phyloP scores from a whole-genome alignment of 23 tunicate species.

The Clavelina lepadiformis region DNA sequence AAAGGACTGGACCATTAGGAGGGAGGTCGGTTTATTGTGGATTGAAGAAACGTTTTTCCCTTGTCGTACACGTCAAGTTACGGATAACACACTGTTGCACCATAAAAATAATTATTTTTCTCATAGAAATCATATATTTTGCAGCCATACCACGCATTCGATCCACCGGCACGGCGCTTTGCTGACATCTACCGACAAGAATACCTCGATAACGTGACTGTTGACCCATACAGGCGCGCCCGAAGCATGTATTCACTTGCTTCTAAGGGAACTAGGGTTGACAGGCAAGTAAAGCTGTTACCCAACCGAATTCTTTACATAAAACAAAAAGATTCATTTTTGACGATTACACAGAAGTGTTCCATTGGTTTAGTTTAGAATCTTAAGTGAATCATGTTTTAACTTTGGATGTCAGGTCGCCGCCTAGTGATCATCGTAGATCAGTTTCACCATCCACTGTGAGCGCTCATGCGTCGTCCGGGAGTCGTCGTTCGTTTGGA shows the following conservation, averaged over 20 bases:
- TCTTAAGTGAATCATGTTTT: too few species aligned
- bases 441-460: constrained; percentile 30
- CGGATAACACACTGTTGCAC: too few species aligned
- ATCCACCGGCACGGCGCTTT: constrained; percentile 22
- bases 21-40: too few species aligned
- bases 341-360: too few species aligned
- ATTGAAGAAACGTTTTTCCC: too few species aligned
- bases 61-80: too few species aligned
- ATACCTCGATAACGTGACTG: neutral
- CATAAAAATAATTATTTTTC: too few species aligned
- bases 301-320: too few species aligned
- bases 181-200: constrained; percentile 18
- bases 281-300: too few species aligned
- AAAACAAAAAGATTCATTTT: too few species aligned
- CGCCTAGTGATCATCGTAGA: constrained; percentile 16
- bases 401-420: constrained; percentile 20
- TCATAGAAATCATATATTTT: neutral
- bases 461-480: constrained; percentile 50
- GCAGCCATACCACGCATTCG: constrained; percentile 16
- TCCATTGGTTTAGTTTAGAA: too few species aligned
- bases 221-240: constrained; percentile 4
- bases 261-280: too few species aligned
- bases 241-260: constrained; percentile 19
- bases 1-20: constrained; percentile 22
- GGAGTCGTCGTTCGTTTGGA: constrained; percentile 35